Base-by-base conservation (phyloP, 2,888 invertebrate genomes). In the Latrodectus hesperus region DNA sequence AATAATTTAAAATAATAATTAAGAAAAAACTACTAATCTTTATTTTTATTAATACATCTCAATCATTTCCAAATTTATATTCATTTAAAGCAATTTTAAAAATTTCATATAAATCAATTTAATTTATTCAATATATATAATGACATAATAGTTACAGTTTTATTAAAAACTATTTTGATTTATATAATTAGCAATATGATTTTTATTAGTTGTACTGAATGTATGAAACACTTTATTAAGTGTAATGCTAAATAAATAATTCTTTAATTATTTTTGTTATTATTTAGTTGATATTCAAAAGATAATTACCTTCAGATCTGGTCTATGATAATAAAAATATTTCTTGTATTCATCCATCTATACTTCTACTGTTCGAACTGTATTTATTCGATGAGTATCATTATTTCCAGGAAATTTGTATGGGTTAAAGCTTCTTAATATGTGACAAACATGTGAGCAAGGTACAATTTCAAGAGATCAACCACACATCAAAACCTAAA, bases 301-400 rank as follows among this genome's bases (percentile, higher is more conserved):
- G 38, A 73, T 68, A 64, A 92, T 92, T 91, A 95, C 95, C 93
- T 95, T 93, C 16, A 96, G 93, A 91, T 96, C 96, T 0, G 95
- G 95, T 67, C 98, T 94, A 92, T 98, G 96, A 91, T 96, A 93
- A 91, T 97, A 98, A 93, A 98, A 99, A 83, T 99, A 94, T 89
- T 97, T 94, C 77, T 97, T 97, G 92, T 98, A 99, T 75, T 97
- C 97, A 92, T 99, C 99, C 99, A 99, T 98, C 99, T 99, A 99
- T 9, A 98, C 98, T 80, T 97, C 95, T 0, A 97, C 98, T 93
- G 98, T 94, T 64, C 99, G 94, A 67, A 97, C 98, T 0, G 98
- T 98, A 93, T 99, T 99, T 88, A 98, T 96, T 90, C 98, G 99
- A 92, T 99, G 99, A 0, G 98, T 98, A 92, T 99, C 94, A 91